Evolutionary conservation across 1,140 invertebrate genomes (phyloP).

Genomic region (Drosophila malerkotliana): DNA sequence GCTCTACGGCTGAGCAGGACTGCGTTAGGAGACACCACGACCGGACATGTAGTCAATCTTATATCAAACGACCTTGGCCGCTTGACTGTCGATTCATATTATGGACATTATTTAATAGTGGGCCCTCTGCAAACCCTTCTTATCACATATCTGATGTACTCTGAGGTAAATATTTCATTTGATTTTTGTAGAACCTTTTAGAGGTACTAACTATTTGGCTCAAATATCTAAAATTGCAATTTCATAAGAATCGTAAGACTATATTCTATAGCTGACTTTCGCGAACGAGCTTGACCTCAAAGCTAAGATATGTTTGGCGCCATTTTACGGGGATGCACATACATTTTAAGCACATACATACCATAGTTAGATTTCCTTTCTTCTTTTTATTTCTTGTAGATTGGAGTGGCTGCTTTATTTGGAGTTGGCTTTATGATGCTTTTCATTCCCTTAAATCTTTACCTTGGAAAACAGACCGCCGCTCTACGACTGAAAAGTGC

Average conservation of each 20-base stretch:
- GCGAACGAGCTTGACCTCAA: no score
- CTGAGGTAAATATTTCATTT: conserved; percentile 74
- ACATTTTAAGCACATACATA: no score
- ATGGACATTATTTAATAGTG: conserved; percentile 91
- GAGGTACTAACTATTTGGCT: no score
- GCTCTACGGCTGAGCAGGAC: conserved; percentile 88
- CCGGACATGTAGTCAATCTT: conserved; percentile 95
- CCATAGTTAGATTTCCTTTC: no score
- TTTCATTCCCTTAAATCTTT: conserved; percentile 93
- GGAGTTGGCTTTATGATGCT: conserved; percentile 92
- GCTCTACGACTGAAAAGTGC: conserved; percentile 88
- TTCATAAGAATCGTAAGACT: no score
- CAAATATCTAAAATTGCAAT: no score
- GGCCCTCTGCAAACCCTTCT: conserved; percentile 92
- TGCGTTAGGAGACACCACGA: conserved; percentile 90
- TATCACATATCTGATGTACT: conserved; percentile 91
- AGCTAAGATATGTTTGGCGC: no score
- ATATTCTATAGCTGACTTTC: no score
- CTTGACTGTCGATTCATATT: conserved; percentile 88
- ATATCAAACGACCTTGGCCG: conserved; percentile 94
- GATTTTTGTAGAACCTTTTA: neutral
- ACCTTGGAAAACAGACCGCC: conserved; percentile 89
- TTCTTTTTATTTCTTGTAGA: conserved; percentile 70
- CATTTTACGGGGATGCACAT: no score
- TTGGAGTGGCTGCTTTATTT: conserved; percentile 90